phyloP scores from a whole-genome alignment of 2,113 vertebrate species.

The Chloropsis cyanopogon region DNA sequence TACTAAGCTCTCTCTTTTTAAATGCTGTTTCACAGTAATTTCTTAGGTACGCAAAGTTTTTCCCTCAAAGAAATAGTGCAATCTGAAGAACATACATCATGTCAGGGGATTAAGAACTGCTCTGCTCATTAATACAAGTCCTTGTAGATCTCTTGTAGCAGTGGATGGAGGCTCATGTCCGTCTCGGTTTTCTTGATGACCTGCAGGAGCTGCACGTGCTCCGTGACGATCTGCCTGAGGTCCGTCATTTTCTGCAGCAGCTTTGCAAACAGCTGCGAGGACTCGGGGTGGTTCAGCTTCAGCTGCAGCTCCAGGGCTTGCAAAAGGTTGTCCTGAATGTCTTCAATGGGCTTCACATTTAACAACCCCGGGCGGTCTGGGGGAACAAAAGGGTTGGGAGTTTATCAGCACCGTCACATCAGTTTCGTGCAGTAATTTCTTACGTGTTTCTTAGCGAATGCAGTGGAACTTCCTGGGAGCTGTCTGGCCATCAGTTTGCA shows the following conservation, averaged over 20 bases:
- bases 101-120: conserved; percentile 32
- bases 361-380: conserved; percentile 93
- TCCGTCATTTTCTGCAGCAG: conserved; percentile 99
- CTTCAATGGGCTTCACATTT: conserved; percentile 96
- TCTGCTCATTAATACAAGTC: conserved; percentile 86
- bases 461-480: background rate
- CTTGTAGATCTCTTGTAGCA: conserved; percentile 98
- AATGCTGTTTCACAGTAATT: conserved; percentile 83
- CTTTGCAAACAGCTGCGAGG: conserved; percentile 95
- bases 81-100: conserved; percentile 63
- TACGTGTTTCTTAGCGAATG: accelerated
- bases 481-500: background rate
- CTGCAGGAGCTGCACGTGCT: conserved; percentile 93
- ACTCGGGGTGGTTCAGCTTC: conserved; percentile 93
- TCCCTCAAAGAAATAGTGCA: conserved; percentile 79
- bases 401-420: accelerated
- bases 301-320: conserved; percentile 96
- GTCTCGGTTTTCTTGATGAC: conserved; percentile 93
- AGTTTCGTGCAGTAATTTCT: accelerated
- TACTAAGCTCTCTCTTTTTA: conserved; percentile 74
- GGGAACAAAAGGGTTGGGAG: background rate
- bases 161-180: conserved; percentile 92
- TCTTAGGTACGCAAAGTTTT: conserved; percentile 72
- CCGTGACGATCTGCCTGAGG: conserved; percentile 94
- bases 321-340: conserved; percentile 93